phyloP scores from a whole-genome alignment of 2,797 vertebrate species.

The Sebastes nivosus region DNA sequence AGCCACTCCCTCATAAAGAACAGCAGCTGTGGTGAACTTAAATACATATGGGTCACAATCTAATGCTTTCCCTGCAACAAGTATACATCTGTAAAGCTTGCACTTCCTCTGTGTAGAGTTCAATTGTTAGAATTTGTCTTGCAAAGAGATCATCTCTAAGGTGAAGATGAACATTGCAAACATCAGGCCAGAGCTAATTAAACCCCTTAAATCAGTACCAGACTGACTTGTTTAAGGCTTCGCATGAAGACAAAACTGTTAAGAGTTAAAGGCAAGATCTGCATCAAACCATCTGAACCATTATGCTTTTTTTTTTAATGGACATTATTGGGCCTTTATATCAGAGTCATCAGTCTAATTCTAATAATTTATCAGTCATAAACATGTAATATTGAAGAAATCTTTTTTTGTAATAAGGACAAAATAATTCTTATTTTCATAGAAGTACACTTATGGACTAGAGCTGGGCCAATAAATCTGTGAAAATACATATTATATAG shows the following conservation, averaged over 20 bases:
- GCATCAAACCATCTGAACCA: background rate
- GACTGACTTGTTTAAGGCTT: background rate
- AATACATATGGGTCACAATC: background rate
- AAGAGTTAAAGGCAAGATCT: background rate
- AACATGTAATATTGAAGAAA: background rate
- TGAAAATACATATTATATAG: too few relatives aligned
- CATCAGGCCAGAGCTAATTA: background rate
- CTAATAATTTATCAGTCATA: background rate
- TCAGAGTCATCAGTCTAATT: background rate
- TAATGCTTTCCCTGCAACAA: background rate
- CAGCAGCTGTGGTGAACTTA: background rate
- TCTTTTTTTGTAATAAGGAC: background rate
- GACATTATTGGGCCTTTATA: background rate
- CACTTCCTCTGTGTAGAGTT: background rate
- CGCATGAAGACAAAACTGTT: background rate
- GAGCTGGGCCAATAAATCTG: rapidly evolving
- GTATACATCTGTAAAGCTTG: background rate
- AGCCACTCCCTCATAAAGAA: background rate
- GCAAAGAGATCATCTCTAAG: background rate
- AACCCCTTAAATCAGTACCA: background rate
- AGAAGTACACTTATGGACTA: too few relatives aligned
- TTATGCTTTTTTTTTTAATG: background rate
- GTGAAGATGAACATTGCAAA: background rate
- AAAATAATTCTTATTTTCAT: background rate
- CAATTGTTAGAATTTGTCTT: background rate